phyloP scores from a whole-genome alignment of 2,888 invertebrate species.

The Drosophila gaucha region DNA sequence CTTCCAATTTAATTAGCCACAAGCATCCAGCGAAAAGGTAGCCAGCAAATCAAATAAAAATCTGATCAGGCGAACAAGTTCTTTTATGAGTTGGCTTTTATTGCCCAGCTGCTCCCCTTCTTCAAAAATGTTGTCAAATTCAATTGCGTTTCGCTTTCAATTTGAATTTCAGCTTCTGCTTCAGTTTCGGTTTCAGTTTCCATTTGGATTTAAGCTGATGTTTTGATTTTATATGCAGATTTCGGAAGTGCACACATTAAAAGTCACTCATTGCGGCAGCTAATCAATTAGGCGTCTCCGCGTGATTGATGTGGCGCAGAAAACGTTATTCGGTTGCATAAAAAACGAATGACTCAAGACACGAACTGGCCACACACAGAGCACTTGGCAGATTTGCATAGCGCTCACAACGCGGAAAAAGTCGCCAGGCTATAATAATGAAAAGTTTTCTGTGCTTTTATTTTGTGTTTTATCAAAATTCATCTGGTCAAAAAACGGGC shows the following conservation, averaged over 20 bases:
- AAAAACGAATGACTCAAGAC: conserved; percentile 71
- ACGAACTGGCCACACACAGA: conserved; percentile 74
- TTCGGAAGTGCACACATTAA: conserved; percentile 60
- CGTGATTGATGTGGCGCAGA: conserved; percentile 58
- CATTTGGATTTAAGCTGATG: conserved; percentile 17
- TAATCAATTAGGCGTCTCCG: conserved; percentile 56
- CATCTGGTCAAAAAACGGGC: conserved; percentile 35
- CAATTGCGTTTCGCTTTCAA: conserved; percentile 32
- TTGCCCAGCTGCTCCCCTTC: conserved; percentile 14
- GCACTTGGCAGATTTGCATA: conserved; percentile 49
- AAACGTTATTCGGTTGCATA: conserved; percentile 35
- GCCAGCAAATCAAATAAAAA: neutral
- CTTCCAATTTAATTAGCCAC: conserved; percentile 70
- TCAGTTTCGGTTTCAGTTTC: conserved; percentile 15
- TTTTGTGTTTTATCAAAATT: conserved; percentile 50
- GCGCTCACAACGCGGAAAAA: conserved; percentile 53
- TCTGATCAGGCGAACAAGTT: conserved; percentile 32
- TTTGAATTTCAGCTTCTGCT: conserved; percentile 25
- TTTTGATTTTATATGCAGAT: conserved; percentile 54
- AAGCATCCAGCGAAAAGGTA: conserved; percentile 38
- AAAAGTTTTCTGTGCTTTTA: conserved; percentile 26
- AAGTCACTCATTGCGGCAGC: conserved; percentile 12
- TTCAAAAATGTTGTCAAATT: conserved; percentile 21
- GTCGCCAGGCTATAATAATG: conserved; percentile 66
- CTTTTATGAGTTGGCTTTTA: conserved; percentile 29